Conservation (phyloP, 2,888 invertebrate species). For the Saturnia pavonia region DNA sequence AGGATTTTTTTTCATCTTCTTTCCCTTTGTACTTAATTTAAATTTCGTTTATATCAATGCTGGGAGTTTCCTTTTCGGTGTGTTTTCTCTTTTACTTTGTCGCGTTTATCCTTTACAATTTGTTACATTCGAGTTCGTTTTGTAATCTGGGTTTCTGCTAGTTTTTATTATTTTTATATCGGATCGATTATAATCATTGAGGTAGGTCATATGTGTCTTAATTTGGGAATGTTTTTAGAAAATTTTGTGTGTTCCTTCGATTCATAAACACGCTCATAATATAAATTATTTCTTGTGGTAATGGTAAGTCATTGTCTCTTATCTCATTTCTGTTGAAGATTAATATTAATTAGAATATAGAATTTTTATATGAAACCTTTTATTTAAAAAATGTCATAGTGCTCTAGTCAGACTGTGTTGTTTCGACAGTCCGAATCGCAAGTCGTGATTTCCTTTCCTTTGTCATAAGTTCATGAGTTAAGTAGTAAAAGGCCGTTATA, state of each 20-base stretch:
- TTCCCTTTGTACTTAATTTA: slow-evolving; percentile 82
- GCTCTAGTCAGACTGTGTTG: background rate
- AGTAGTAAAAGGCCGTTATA: background rate
- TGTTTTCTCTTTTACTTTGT: slow-evolving; percentile 82
- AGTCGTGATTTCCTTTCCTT: slow-evolving; percentile 2
- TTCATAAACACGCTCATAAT: background rate
- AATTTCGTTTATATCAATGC: slow-evolving; percentile 83
- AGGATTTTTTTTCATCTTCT: slow-evolving; percentile 81
- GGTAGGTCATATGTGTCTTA: background rate
- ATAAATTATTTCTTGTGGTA: background rate
- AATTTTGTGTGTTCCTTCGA: background rate
- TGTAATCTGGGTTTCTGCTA: slow-evolving; percentile 72
- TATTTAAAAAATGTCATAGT: background rate
- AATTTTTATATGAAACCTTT: background rate
- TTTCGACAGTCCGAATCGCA: background rate
- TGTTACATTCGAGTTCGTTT: slow-evolving; percentile 78
- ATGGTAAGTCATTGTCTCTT: too few relatives aligned
- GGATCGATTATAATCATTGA: background rate
- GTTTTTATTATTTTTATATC: slow-evolving; percentile 42
- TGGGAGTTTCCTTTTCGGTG: slow-evolving; percentile 79
- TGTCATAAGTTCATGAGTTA: slow-evolving; percentile 2
- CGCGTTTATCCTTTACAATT: slow-evolving; percentile 81
- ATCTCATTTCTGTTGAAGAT: background rate
- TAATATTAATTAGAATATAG: background rate
- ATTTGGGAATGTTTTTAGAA: background rate